These are phyloP conservation scores for Palaemon carinicauda DNA, from an alignment of 1,140 invertebrate genomes.

Conservation along the genomic window DNA sequence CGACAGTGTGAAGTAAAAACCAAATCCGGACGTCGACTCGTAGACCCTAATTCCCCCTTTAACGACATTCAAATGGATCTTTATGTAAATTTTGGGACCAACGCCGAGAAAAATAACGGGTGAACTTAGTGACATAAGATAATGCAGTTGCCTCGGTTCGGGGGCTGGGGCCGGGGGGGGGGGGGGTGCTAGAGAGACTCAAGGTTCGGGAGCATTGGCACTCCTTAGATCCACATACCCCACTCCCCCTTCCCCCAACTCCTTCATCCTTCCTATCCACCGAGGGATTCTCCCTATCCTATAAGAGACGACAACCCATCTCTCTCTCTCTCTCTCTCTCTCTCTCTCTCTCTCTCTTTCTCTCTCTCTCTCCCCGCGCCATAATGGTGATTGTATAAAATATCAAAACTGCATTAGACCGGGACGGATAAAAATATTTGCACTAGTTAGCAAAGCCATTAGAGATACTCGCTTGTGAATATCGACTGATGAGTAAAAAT, in stretches of 20 bases:
- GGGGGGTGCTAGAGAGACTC: neutral
- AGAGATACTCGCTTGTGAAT: conserved; percentile 54
- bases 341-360: neutral
- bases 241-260: neutral
- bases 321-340: neutral
- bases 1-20: too few species aligned
- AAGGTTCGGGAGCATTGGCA: too few species aligned
- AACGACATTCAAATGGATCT: too few species aligned
- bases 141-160: neutral
- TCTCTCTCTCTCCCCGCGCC: conserved; percentile 1
- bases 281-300: neutral
- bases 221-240: neutral
- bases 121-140: neutral
- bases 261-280: neutral
- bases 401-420: conserved; percentile 54
- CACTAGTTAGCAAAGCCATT: conserved; percentile 56
- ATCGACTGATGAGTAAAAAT: conserved; percentile 56
- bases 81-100: too few species aligned
- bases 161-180: too few species aligned
- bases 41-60: too few species aligned
- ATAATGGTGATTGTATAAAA: conserved; percentile 55
- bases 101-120: too few species aligned
- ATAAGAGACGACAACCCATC: neutral
- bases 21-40: too few species aligned
- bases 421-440: conserved; percentile 53